A percentile compares a stretch with the other conserved stretches of the same genome.
phyloP scores from a whole-genome alignment of 1,140 invertebrate genomes.

The Liolophura sinensis region DNA sequence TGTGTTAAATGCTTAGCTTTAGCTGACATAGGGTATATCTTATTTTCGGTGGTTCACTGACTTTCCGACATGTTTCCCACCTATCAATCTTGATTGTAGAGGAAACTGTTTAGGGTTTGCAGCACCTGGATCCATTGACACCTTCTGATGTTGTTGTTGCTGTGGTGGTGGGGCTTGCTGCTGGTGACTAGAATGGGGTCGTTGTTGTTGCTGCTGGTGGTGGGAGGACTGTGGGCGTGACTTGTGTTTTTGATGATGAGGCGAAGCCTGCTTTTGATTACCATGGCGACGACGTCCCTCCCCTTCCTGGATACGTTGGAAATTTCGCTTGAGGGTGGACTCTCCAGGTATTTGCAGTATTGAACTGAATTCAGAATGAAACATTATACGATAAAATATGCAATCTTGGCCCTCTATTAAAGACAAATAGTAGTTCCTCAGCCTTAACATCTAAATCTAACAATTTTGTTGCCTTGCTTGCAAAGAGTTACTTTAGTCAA shows the following conservation, averaged over 20 bases:
- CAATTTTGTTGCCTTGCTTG: too few relatives aligned
- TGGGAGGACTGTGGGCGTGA: constrained; percentile 22
- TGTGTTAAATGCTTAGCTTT: too few relatives aligned
- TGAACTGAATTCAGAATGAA: constrained; percentile 34
- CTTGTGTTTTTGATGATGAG: constrained; percentile 9
- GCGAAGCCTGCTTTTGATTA: constrained; percentile 15
- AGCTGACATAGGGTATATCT: too few relatives aligned
- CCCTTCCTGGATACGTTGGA: constrained; percentile 88
- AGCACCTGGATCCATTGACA: constrained; percentile 5
- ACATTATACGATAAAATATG: too few relatives aligned
- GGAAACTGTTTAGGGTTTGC: constrained; percentile 34
- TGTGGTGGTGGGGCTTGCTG: constrained; percentile 22
- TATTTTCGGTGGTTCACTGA: constrained; percentile 22
- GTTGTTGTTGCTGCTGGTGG: constrained; percentile 30
- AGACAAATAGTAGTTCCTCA: too few relatives aligned
- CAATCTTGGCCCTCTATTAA: too few relatives aligned
- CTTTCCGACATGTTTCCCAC: constrained; percentile 7
- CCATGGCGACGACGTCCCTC: constrained; percentile 40
- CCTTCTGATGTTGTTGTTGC: constrained; percentile 19
- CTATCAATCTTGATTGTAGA: constrained; percentile 32
- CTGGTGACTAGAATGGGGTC: constrained; percentile 22
- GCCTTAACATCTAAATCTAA: too few relatives aligned
- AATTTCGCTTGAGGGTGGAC: constrained; percentile 63
- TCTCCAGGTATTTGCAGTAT: constrained; percentile 59
- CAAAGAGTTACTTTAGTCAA: too few relatives aligned